These are phyloP conservation scores for Lates japonicus DNA, from an alignment of 2,797 vertebrate species.

Conservation along the genomic window DNA sequence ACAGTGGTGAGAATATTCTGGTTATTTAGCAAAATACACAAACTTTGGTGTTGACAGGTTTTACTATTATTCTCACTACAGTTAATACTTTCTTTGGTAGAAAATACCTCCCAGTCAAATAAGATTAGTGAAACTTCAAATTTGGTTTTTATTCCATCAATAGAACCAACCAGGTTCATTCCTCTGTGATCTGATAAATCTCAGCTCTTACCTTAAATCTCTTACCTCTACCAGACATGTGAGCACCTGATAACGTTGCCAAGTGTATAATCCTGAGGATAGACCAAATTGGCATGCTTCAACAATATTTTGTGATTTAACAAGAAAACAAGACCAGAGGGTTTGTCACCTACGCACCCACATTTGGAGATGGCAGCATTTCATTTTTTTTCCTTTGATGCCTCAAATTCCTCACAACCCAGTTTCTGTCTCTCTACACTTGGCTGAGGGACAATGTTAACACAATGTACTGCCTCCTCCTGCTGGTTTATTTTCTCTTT, in stretches of 20 bases:
- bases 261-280: neutral
- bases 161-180: neutral
- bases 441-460: slow-evolving; percentile 5
- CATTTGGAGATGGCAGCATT: slow-evolving; percentile 4
- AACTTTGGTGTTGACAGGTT: neutral
- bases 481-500: slow-evolving; percentile 38
- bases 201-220: neutral
- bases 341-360: neutral
- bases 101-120: neutral
- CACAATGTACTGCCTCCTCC: slow-evolving; percentile 38
- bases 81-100: neutral
- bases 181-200: neutral
- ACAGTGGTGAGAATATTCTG: neutral
- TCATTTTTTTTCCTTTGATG: neutral
- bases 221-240: neutral
- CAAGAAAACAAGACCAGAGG: neutral
- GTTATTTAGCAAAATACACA: slow-evolving; percentile 1
- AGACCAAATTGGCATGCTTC: neutral
- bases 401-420: neutral
- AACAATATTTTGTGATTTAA: neutral
- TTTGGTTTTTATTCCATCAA: neutral
- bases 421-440: neutral
- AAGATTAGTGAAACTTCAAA: neutral
- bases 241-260: neutral
- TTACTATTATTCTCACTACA: neutral